A percentile compares a stretch with the other conserved stretches of the same genome.
Evolutionary conservation across 2,113 vertebrate species (phyloP).

Genomic region (Sphyrna mokarran): DNA sequence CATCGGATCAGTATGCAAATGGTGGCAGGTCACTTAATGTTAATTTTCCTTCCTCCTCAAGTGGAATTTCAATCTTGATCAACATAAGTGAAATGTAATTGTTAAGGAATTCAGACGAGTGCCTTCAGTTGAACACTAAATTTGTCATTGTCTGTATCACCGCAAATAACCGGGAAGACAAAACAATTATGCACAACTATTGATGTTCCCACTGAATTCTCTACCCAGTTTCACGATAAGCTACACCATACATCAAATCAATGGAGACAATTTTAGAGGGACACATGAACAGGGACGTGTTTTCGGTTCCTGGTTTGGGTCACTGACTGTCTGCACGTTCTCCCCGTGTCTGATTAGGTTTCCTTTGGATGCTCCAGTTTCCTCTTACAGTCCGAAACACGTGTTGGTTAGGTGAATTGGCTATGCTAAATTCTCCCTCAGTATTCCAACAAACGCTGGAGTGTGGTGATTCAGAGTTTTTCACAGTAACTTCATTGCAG

Average conservation of each 20-base stretch:
- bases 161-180: background rate
- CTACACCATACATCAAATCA: background rate
- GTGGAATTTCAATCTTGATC: background rate
- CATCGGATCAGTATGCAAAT: too few species aligned
- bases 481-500: too few species aligned
- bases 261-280: background rate
- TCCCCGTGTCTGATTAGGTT: too few species aligned
- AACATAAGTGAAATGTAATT: background rate
- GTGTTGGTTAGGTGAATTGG: too few species aligned
- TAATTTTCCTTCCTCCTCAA: background rate
- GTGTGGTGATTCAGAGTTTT: too few species aligned
- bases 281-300: background rate
- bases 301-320: too few species aligned
- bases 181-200: too few species aligned
- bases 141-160: background rate
- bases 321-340: too few species aligned
- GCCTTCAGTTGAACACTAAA: background rate
- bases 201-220: background rate
- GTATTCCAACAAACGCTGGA: too few species aligned
- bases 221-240: background rate
- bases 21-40: background rate
- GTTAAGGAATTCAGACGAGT: background rate
- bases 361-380: too few species aligned
- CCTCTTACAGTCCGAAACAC: too few species aligned
- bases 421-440: too few species aligned